These are phyloP conservation scores for Drosophila bipectinata DNA, from an alignment of 1,140 invertebrate genomes.

Conservation along the genomic window DNA sequence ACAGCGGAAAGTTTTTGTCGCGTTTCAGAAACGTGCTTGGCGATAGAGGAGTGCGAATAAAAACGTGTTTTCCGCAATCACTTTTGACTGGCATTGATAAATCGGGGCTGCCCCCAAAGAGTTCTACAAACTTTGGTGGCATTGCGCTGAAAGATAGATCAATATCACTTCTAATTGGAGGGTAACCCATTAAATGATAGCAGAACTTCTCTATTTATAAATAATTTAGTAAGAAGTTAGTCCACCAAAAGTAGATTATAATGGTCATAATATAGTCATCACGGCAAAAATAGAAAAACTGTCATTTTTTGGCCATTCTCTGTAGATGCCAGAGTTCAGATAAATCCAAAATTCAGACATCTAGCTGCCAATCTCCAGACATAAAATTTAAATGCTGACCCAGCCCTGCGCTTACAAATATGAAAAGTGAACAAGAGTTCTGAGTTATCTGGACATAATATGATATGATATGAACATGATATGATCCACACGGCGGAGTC, in stretches of 20 bases:
- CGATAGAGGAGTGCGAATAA: constrained; percentile 42
- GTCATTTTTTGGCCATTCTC: neutral
- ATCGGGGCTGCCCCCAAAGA: constrained; percentile 26
- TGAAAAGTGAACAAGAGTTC: constrained; percentile 23
- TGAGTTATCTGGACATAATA: constrained; percentile 37
- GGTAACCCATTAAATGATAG: neutral
- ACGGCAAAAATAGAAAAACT: neutral
- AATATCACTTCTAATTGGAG: neutral
- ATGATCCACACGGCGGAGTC: constrained; percentile 54
- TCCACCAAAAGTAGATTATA: too few species aligned
- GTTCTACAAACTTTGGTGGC: neutral
- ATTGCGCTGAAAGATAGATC: constrained; percentile 9
- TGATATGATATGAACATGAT: constrained; percentile 68
- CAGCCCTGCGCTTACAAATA: constrained; percentile 6
- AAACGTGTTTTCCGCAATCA: constrained; percentile 68
- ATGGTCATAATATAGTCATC: too few species aligned
- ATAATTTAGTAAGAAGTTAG: neutral
- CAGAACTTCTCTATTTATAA: neutral
- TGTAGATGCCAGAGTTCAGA: constrained; percentile 14
- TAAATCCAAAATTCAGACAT: constrained; percentile 13
- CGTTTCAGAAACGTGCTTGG: constrained; percentile 65
- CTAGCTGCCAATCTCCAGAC: constrained; percentile 26
- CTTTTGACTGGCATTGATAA: constrained; percentile 51
- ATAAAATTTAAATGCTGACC: constrained; percentile 9
- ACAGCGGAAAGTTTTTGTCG: constrained; percentile 72